phyloP scores from a whole-genome alignment of 2,113 vertebrate genomes.

The Nipponia nippon region DNA sequence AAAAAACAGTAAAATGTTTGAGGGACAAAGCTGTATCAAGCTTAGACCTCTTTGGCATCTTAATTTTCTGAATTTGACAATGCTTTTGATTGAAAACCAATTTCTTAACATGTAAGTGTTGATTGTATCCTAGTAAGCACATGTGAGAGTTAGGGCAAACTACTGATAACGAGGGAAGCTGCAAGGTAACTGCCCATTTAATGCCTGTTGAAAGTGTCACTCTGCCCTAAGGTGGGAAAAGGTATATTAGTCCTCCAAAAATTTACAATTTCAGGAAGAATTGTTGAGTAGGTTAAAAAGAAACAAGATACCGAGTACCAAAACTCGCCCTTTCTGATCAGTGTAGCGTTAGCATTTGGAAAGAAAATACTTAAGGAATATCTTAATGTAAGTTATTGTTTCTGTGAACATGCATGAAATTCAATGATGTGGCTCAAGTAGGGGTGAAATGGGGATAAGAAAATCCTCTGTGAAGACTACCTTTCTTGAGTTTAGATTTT shows the following conservation, averaged over 20 bases:
- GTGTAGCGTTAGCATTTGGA: background rate
- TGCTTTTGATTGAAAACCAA: background rate
- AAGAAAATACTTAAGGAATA: background rate
- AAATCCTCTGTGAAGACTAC: background rate
- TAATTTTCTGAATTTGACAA: background rate
- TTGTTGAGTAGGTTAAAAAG: background rate
- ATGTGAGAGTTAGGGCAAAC: background rate
- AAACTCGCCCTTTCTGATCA: background rate
- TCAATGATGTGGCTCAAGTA: background rate
- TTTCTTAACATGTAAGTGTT: background rate
- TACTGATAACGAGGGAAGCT: background rate
- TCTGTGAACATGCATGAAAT: background rate
- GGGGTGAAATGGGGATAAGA: background rate
- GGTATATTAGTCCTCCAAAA: background rate
- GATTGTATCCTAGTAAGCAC: background rate
- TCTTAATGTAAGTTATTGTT: background rate
- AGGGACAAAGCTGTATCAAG: background rate
- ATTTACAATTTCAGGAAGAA: background rate
- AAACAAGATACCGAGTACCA: background rate
- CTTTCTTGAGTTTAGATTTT: background rate
- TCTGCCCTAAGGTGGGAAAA: background rate
- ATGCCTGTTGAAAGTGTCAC: background rate
- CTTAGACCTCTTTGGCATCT: background rate
- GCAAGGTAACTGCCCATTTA: background rate
- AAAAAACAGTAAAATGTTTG: background rate